Evolutionary conservation across 2,797 vertebrate species (phyloP), one percentile per base, ranked within the genome.

Genomic region (Malacoraja senta): DNA sequence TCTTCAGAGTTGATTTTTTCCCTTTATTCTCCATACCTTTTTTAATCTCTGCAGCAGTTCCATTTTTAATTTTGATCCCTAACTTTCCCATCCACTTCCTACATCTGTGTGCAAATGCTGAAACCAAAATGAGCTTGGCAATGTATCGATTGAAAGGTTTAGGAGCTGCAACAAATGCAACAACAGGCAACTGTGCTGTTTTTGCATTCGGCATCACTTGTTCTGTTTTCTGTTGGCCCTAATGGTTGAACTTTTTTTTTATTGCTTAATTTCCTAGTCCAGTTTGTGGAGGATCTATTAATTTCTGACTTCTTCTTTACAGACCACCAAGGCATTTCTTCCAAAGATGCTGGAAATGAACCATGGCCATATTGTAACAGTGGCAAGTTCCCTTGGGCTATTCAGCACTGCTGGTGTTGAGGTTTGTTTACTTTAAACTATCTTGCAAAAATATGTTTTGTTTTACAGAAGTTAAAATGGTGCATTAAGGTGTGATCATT

Each of bases 381-480:
- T 99, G 96, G 99, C 98, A 95, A 99, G 99, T 95, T 99, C 99
- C 93, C 96, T 99, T 95, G 99, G 99, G 94, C 96, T 99, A 95
- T 99, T 99, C 97, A 99, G 98, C 96, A 99, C 98, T 96, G 99
- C 99, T 96, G 99, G 99, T 97, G 97, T 99, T 93, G 99, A 99
- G 98, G 98, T 99, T 97, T 95, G 98, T 98, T 95, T 95, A 95
- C 94, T 94, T 80, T 38, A 92, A 21, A 74, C 74, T 72, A 8
- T 29, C 35, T 72, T 74, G 24, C 32, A 44, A 13, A 74, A 91
- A 12, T 9, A 2, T 38, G 19, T 65, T 21, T 90, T 74, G 15
- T 74, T 74, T 74, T 58, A 10, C 38, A 58, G 29, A 29, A n/a
- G 72, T 13, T 13, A 44, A 44, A 53, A 35, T 24, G 44, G 38